phyloP scores from a whole-genome alignment of 2,888 invertebrate species.

The Stenotaenia linearis region DNA sequence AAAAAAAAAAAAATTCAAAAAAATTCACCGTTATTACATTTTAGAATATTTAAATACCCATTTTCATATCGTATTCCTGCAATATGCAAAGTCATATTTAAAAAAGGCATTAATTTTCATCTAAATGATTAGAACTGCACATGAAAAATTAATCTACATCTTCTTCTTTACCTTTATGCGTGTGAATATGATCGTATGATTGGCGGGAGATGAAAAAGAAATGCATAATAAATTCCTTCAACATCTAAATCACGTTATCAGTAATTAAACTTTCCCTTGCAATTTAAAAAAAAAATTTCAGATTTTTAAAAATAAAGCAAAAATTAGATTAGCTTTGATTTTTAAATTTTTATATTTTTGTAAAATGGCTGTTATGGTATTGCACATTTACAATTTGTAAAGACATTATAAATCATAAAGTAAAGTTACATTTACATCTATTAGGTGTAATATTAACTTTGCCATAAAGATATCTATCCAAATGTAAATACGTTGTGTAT shows the following conservation, averaged over 20 bases:
- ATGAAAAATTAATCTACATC: background rate
- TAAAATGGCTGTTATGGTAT: no score
- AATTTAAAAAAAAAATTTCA: background rate
- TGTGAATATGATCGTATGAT: background rate
- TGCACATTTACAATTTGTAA: no score
- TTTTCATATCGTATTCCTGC: background rate
- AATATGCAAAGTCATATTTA: background rate
- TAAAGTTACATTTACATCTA: no score
- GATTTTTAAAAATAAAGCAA: background rate
- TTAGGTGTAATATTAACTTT: no score
- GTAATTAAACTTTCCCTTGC: background rate
- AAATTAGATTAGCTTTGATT: background rate
- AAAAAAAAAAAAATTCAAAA: background rate
- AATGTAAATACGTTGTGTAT: no score
- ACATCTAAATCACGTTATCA: background rate
- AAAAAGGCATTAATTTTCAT: slow-evolving; percentile 3
- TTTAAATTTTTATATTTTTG: no score
- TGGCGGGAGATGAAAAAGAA: background rate
- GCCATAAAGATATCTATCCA: no score
- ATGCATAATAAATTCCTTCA: background rate
- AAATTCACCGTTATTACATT: background rate
- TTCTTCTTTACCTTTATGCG: background rate
- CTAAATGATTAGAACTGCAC: background rate
- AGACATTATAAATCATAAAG: no score
- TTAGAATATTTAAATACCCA: background rate